These are phyloP conservation scores for Euura saliciscinereae DNA, from an alignment of 1,140 invertebrate species.

Conservation along the genomic window DNA sequence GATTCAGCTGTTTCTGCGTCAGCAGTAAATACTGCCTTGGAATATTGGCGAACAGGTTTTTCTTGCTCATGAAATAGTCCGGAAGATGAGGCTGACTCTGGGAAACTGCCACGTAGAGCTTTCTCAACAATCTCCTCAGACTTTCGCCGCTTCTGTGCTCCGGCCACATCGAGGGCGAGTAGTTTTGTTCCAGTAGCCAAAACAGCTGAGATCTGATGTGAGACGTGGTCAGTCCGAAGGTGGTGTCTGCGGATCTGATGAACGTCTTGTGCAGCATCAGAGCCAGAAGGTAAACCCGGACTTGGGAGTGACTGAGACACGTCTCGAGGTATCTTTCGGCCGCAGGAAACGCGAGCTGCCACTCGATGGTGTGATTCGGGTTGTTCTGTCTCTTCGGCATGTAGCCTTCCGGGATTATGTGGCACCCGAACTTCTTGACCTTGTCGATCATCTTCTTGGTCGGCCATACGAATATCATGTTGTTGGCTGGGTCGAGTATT, in stretches of 20 bases:
- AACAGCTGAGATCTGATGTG: slow-evolving; percentile 81
- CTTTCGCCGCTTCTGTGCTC: slow-evolving; percentile 72
- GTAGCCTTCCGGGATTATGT: slow-evolving; percentile 72
- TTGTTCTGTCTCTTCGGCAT: slow-evolving; percentile 64
- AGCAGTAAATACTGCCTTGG: slow-evolving; percentile 66
- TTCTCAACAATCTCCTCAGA: slow-evolving; percentile 66
- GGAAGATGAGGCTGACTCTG: slow-evolving; percentile 65
- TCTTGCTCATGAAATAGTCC: slow-evolving; percentile 75
- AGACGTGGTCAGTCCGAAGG: slow-evolving; percentile 64
- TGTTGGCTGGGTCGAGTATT: slow-evolving; percentile 61
- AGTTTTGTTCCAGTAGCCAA: slow-evolving; percentile 73
- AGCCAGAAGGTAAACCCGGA: slow-evolving; percentile 70
- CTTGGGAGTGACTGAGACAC: slow-evolving; percentile 71
- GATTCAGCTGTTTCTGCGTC: slow-evolving; percentile 69
- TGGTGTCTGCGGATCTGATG: slow-evolving; percentile 64
- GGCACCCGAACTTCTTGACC: slow-evolving; percentile 69
- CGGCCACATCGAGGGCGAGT: slow-evolving; percentile 70
- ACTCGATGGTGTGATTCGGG: slow-evolving; percentile 68
- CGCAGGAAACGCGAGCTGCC: slow-evolving; percentile 75
- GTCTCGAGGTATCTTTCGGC: slow-evolving; percentile 76
- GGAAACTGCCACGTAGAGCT: slow-evolving; percentile 57
- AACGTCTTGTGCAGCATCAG: slow-evolving; percentile 71
- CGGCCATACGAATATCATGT: slow-evolving; percentile 70
- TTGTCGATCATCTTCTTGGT: slow-evolving; percentile 67
- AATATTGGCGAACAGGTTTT: slow-evolving; percentile 75